Evolutionary conservation across 2,888 invertebrate species (phyloP).

Genomic region (Trissolcus brochymenae): DNA sequence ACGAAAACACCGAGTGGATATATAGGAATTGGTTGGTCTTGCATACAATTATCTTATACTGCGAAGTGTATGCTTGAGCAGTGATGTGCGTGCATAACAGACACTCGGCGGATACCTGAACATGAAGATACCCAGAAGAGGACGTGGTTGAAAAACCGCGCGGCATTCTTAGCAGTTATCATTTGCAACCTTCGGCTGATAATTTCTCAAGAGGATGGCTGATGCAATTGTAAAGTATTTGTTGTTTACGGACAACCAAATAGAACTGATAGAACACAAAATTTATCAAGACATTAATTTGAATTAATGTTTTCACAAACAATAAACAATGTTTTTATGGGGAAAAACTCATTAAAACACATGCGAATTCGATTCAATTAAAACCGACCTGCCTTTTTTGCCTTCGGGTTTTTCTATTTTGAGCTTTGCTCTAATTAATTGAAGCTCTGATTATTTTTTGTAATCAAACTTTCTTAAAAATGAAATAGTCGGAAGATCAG

Average conservation of each 20-base stretch:
- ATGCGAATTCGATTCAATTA: too few species aligned
- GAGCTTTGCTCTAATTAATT: too few species aligned
- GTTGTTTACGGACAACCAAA: constrained; percentile 55
- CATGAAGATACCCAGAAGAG: constrained; percentile 49
- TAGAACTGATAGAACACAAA: constrained; percentile 46
- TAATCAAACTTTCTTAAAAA: too few species aligned
- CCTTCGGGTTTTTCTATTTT: too few species aligned
- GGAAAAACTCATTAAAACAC: too few species aligned
- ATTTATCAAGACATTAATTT: constrained; percentile 38
- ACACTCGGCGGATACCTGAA: constrained; percentile 45
- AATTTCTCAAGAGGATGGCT: constrained; percentile 55
- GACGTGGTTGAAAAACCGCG: constrained; percentile 53
- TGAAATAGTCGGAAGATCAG: too few species aligned
- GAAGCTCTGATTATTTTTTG: too few species aligned
- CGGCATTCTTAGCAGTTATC: constrained; percentile 52
- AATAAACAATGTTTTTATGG: too few species aligned
- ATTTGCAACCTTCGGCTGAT: constrained; percentile 56
- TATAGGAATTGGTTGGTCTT: constrained; percentile 42
- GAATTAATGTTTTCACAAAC: too few species aligned
- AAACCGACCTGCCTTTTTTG: too few species aligned
- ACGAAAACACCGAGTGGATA: constrained; percentile 40
- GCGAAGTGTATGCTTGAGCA: constrained; percentile 37
- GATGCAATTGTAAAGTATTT: constrained; percentile 56
- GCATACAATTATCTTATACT: constrained; percentile 45
- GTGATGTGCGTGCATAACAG: constrained; percentile 45